Conservation (phyloP, 1,140 invertebrate species). For the Hestina assimilis region DNA sequence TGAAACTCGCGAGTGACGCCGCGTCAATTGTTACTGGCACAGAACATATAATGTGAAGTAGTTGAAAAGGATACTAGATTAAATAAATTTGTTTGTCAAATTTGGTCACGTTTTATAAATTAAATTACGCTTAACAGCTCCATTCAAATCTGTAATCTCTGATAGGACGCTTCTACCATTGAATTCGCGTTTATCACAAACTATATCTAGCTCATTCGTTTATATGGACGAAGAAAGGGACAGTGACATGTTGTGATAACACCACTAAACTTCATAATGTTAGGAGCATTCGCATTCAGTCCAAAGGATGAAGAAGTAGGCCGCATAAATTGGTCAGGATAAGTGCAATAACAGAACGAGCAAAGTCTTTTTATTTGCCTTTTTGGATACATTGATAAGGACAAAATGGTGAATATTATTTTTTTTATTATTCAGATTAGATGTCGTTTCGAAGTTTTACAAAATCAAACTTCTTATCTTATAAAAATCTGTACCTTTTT, state of each 20-base stretch:
- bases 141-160: conserved; percentile 31
- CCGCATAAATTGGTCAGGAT: conserved; percentile 44
- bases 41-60: too few relatives aligned
- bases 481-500: too few relatives aligned
- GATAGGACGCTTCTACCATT: conserved; percentile 25
- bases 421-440: neutral
- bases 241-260: conserved; percentile 39
- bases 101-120: too few relatives aligned
- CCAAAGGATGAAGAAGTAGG: conserved; percentile 57
- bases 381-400: conserved; percentile 1
- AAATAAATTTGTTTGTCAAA: too few relatives aligned
- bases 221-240: conserved; percentile 30
- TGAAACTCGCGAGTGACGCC: neutral
- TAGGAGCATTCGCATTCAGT: conserved; percentile 39
- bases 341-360: conserved; percentile 20
- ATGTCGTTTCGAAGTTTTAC: neutral
- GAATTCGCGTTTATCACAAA: conserved; percentile 28
- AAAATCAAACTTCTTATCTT: too few relatives aligned
- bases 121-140: too few relatives aligned
- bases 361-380: neutral
- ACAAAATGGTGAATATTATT: conserved; percentile 34
- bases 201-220: conserved; percentile 29
- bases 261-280: conserved; percentile 43
- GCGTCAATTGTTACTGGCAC: neutral
- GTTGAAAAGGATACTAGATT: too few relatives aligned